Conservation (phyloP, 2,888 invertebrate species). For the Polyommatus iphigenia region DNA sequence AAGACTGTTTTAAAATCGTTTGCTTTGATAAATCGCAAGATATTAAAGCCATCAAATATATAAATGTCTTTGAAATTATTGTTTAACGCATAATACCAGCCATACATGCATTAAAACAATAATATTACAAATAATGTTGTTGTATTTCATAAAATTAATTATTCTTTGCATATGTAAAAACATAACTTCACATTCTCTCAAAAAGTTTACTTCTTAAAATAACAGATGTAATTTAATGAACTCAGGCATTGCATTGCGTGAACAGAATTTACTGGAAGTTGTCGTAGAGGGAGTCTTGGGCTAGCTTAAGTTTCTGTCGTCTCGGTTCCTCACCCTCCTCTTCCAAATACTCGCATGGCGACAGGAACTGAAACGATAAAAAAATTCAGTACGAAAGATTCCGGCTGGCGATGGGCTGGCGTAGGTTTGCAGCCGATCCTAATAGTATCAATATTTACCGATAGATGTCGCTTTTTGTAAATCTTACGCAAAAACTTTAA, state of each 20-base stretch:
- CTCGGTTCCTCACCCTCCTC: slow-evolving; percentile 58
- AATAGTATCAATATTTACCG: background rate
- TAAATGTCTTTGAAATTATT: background rate
- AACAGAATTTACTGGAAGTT: slow-evolving; percentile 54
- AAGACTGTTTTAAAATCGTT: background rate
- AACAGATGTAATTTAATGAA: background rate
- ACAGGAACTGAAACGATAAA: slow-evolving; percentile 54
- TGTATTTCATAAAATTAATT: no score
- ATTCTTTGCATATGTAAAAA: no score
- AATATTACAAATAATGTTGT: background rate
- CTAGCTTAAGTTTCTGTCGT: slow-evolving; percentile 57
- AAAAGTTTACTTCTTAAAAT: background rate
- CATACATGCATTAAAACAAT: slow-evolving; percentile 36
- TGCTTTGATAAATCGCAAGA: no score
- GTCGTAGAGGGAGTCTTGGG: slow-evolving; percentile 59
- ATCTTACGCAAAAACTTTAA: background rate
- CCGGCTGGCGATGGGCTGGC: background rate
- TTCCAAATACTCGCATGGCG: slow-evolving; percentile 62
- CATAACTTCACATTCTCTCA: no score
- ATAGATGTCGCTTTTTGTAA: background rate
- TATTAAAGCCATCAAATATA: background rate
- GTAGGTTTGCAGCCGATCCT: background rate
- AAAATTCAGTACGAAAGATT: background rate
- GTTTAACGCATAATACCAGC: slow-evolving; percentile 56
- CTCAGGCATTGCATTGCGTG: background rate